Conservation (phyloP, 2,888 invertebrate species). For the Crossocerus cetratus region DNA sequence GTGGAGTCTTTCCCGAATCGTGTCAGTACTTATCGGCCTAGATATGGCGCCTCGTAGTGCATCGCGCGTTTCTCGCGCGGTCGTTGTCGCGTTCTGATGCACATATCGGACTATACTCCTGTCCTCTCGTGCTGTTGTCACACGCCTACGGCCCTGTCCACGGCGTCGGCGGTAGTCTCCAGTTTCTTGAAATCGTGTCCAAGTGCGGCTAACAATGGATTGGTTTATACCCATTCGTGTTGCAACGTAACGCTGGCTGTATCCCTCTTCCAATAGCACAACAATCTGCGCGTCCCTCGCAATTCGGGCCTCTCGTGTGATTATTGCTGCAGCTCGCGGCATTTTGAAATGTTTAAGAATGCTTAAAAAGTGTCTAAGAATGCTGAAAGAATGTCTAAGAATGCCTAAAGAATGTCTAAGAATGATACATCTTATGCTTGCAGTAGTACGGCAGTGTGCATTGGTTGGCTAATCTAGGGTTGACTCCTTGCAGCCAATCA, state of each 20-base stretch:
- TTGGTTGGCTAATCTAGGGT: too few species aligned
- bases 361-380: too few species aligned
- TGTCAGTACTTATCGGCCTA: background rate
- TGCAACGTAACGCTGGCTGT: slow-evolving; percentile 6
- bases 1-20: background rate
- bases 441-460: too few species aligned
- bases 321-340: background rate
- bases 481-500: too few species aligned
- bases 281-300: background rate
- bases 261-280: background rate
- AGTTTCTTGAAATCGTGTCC: slow-evolving; percentile 1
- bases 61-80: background rate
- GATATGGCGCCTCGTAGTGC: background rate
- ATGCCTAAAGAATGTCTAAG: too few species aligned
- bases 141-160: slow-evolving; percentile 4
- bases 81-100: background rate
- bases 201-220: slow-evolving; percentile 7
- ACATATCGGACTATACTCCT: slow-evolving; percentile 2
- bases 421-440: too few species aligned
- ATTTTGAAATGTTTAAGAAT: background rate
- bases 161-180: slow-evolving; percentile 4
- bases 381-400: too few species aligned
- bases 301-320: background rate
- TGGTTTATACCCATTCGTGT: slow-evolving; percentile 9
- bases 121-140: slow-evolving; percentile 8